phyloP scores from a whole-genome alignment of 2,888 invertebrate genomes.

The Candidula unifasciata region DNA sequence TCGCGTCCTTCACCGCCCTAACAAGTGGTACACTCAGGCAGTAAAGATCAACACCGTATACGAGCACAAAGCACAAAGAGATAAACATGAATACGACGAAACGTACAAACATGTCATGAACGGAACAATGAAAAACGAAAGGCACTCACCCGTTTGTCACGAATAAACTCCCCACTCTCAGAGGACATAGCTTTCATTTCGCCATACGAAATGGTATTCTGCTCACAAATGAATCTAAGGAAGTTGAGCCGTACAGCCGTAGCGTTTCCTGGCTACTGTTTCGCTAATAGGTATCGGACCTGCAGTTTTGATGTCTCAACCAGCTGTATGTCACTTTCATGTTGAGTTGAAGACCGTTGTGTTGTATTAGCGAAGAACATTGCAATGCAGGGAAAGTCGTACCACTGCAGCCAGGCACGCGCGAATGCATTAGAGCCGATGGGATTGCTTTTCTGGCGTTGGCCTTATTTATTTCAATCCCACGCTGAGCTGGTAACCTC shows the following conservation, averaged over 20 bases:
- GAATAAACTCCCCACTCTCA: neutral
- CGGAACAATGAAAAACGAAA: neutral
- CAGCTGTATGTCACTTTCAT: neutral
- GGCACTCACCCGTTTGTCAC: neutral
- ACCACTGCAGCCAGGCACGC: neutral
- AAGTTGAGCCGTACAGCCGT: neutral
- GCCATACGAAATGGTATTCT: neutral
- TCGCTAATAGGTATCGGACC: neutral
- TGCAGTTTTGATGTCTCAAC: neutral
- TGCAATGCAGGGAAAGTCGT: neutral
- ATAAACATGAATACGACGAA: neutral
- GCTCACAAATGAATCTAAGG: neutral
- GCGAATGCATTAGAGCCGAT: constrained; percentile 29
- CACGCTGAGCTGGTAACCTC: neutral
- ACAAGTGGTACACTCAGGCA: too few relatives aligned
- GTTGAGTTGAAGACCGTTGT: neutral
- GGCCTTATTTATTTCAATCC: constrained; percentile 10
- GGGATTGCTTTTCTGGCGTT: constrained; percentile 13
- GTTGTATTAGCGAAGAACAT: constrained; percentile 13
- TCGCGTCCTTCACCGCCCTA: too few relatives aligned
- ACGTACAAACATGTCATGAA: neutral
- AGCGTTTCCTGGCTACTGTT: neutral
- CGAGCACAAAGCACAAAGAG: neutral
- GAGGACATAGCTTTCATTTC: neutral
- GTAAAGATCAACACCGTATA: neutral